Evolutionary conservation across 1,140 invertebrate species (phyloP), one percentile per base, ranked within the genome.

Genomic region (Planococcus citri): DNA sequence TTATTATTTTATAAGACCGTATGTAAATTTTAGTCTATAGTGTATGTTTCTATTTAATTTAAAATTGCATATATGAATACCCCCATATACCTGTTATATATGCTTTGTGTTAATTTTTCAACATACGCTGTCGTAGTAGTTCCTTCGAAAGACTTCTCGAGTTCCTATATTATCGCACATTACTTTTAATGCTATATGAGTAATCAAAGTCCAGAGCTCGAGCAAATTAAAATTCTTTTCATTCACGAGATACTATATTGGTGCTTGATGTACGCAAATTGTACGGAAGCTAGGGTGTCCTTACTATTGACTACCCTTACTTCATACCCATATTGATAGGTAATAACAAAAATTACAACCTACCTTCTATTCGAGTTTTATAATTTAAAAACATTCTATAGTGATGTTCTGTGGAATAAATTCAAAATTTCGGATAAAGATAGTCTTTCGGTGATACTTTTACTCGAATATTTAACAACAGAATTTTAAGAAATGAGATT

Each of bases 1-100:
- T 64, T 64, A 64, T 64, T 25, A n/a, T n/a, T 24, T 25, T 64
- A 51, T 51, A 51, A 51, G 17, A 20, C n/a, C 41, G 41, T 51
- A 3, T 51, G 41, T 51, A 51, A 17, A 51, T 51, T 51, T 51
- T 51, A 51, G 17, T 17, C n/a, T n/a, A n/a, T 51, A 51, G 41
- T 3, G n/a, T 51, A 17, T 17, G 10, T 51, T 51, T 51, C n/a
- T 51, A 51, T 17, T 51, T 14, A 37, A 8, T 37, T n/a, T 51
- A 9, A 51, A 51, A 3, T 51, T 17, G 41, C n/a, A 51, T 51
- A n/a, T n/a, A 3, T 17, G 41, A 51, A 51, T 51, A 20, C 41
- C 41, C 33, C 14, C 14, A n/a, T n/a, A n/a, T 33, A 33, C 29
- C 29, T 51, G 10, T 51, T 9, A 51, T n/a, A n/a, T n/a, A n/a